phyloP scores from a whole-genome alignment of 2,888 invertebrate species.

The Lamproptera curius region DNA sequence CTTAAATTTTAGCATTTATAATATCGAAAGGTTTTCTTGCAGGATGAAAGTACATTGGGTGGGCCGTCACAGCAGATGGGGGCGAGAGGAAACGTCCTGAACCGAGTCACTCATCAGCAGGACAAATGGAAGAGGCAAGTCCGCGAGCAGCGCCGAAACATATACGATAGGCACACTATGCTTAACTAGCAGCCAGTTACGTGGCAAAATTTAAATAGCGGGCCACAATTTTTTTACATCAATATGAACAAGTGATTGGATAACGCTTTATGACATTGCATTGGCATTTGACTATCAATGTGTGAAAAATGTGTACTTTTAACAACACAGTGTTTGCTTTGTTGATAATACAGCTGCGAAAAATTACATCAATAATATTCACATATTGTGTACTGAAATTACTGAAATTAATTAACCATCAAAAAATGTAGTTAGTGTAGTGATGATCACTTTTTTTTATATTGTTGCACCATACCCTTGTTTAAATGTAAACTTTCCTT shows the following conservation, averaged over 20 bases:
- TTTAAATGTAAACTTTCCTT: too few relatives aligned
- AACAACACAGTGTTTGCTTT: too few relatives aligned
- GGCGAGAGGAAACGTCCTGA: constrained; percentile 89
- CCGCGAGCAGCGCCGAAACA: constrained; percentile 95
- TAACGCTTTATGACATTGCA: neutral
- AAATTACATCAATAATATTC: too few relatives aligned
- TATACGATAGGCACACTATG: constrained; percentile 98
- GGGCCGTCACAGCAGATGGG: constrained; percentile 88
- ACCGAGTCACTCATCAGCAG: constrained; percentile 97
- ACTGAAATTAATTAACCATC: too few relatives aligned
- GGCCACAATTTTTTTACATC: neutral
- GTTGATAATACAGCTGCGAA: too few relatives aligned
- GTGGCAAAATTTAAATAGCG: neutral
- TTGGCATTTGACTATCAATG: neutral
- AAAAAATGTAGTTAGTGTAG: too few relatives aligned
- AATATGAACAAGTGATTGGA: neutral
- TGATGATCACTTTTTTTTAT: too few relatives aligned
- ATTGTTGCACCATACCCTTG: too few relatives aligned
- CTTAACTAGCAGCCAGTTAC: constrained; percentile 83
- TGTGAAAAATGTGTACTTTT: too few relatives aligned
- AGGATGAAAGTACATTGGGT: constrained; percentile 81
- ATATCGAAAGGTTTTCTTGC: constrained; percentile 30
- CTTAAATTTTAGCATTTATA: neutral
- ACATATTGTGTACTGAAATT: too few relatives aligned
- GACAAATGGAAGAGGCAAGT: constrained; percentile 99